Percentiles rank a stretch among this genome's conserved stretches.
Conservation (phyloP, 2,888 invertebrate genomes). For the Xestia ashworthii region DNA sequence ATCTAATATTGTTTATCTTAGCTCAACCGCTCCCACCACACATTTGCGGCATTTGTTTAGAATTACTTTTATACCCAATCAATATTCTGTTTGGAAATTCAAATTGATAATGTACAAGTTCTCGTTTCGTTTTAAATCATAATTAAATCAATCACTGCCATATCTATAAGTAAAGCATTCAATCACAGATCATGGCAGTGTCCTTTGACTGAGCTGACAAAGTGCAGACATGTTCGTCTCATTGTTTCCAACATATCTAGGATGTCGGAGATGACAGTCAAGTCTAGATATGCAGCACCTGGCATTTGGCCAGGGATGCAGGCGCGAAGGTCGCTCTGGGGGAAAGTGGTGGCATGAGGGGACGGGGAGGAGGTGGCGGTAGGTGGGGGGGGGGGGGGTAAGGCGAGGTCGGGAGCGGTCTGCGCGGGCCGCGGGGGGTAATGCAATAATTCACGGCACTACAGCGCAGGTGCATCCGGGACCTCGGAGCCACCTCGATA, state of each 20-base stretch:
- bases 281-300: constrained; percentile 73
- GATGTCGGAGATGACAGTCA: constrained; percentile 51
- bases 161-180: constrained; percentile 21
- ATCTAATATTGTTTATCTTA: constrained; percentile 38
- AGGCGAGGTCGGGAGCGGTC: constrained; percentile 39
- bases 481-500: constrained; percentile 54
- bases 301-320: constrained; percentile 87
- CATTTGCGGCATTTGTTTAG: constrained; percentile 37
- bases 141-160: constrained; percentile 26
- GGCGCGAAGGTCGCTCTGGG: constrained; percentile 79
- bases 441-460: constrained; percentile 78
- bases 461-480: constrained; percentile 85
- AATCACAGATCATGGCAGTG: constrained; percentile 35
- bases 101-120: constrained; percentile 5
- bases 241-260: constrained; percentile 56
- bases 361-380: constrained; percentile 26
- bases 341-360: constrained; percentile 57
- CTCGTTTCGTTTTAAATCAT: constrained; percentile 3
- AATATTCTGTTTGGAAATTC: constrained; percentile 26
- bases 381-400: constrained; percentile 30
- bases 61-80: constrained; percentile 35
- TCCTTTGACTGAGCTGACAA: constrained; percentile 26
- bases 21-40: constrained; percentile 31
- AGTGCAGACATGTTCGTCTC: constrained; percentile 44
- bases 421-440: constrained; percentile 63